Conservation (phyloP, 2,113 vertebrate genomes). For the Caretta caretta region DNA sequence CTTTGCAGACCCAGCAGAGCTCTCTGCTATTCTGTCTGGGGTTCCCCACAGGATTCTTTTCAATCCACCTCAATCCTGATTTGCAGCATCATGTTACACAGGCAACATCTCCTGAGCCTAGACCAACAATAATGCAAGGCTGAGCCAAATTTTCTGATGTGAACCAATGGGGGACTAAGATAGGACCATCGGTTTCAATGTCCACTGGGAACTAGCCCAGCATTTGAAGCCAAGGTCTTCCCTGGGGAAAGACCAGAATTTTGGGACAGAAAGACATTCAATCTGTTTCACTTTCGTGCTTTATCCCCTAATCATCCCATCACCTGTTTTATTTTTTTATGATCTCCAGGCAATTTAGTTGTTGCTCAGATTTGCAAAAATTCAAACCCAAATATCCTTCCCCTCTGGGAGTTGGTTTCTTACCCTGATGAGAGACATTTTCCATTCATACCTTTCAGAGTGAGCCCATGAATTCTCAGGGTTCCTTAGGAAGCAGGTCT, state of each 20-base stretch:
- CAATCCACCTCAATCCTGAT: background rate
- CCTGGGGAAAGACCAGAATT: slow-evolving; percentile 15
- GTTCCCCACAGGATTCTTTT: background rate
- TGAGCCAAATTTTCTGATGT: background rate
- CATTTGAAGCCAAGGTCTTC: background rate
- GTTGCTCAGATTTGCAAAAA: background rate
- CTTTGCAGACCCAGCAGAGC: background rate
- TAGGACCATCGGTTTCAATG: background rate
- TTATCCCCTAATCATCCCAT: background rate
- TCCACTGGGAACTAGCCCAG: background rate
- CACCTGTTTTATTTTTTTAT: background rate
- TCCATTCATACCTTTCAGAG: slow-evolving; percentile 25
- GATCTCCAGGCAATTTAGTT: background rate
- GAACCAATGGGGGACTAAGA: background rate
- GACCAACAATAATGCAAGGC: background rate
- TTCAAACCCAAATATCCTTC: background rate
- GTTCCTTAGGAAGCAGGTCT: slow-evolving; percentile 31
- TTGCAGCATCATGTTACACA: background rate
- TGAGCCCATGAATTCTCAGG: slow-evolving; percentile 50
- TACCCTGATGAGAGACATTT: background rate
- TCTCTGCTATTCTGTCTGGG: background rate
- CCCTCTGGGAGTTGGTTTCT: background rate
- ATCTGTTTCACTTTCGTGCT: slow-evolving; percentile 12
- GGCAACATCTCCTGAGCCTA: background rate
- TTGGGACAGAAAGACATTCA: background rate